Evolutionary conservation across 2,888 invertebrate species (phyloP).

Genomic region (Melanchra persicariae): DNA sequence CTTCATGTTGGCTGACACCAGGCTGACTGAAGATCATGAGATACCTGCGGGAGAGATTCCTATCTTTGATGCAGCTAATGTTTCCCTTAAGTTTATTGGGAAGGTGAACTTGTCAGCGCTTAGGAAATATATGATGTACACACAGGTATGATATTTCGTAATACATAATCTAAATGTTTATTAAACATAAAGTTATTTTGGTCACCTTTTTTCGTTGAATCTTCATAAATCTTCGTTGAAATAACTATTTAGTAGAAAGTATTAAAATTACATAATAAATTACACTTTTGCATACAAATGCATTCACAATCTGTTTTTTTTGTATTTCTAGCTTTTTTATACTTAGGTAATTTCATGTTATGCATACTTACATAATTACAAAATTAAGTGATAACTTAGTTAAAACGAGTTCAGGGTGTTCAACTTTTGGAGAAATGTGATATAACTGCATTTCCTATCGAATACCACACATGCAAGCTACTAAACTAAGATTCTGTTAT

Average conservation of each 20-base stretch:
- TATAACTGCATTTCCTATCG: background rate
- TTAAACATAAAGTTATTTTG: too few relatives aligned
- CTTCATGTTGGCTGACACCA: conserved; percentile 93
- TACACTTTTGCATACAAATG: background rate
- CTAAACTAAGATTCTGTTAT: background rate
- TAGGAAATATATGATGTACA: conserved; percentile 93
- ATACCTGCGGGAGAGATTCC: conserved; percentile 93
- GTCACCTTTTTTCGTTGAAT: too few relatives aligned
- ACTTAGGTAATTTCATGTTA: background rate
- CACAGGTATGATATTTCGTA: conserved; percentile 86
- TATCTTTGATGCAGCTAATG: conserved; percentile 93
- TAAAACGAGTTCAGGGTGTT: background rate
- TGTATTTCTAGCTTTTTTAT: background rate
- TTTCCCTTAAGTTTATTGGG: conserved; percentile 91
- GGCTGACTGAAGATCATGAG: conserved; percentile 91
- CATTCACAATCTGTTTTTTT: background rate
- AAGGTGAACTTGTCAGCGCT: conserved; percentile 92
- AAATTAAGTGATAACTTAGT: background rate
- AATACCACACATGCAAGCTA: background rate
- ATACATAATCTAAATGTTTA: too few relatives aligned
- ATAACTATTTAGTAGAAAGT: background rate
- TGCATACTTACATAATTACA: background rate
- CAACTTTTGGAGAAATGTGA: background rate
- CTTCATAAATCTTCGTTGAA: background rate
- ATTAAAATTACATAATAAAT: background rate